These are phyloP conservation scores for Aplysina aerophoba DNA, from an alignment of 37 sponge, comb jelly and placozoan genomes.

Conservation along the genomic window DNA sequence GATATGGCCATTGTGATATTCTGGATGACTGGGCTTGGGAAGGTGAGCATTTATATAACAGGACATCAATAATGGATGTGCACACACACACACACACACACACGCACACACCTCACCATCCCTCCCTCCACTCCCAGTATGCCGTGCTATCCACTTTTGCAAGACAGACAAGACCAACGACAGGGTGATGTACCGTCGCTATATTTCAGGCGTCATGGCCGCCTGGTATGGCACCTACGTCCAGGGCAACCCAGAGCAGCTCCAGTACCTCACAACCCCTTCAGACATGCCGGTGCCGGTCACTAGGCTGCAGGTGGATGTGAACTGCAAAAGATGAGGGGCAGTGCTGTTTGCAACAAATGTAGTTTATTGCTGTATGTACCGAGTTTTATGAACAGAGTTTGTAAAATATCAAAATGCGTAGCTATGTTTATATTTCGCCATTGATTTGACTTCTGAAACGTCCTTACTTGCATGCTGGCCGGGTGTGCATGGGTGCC, in stretches of 20 bases:
- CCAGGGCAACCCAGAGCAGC: constrained; percentile 42
- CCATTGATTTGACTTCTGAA: too few relatives aligned
- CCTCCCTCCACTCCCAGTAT: constrained; percentile 24
- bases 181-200: constrained; percentile 41
- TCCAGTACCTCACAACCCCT: constrained; percentile 27
- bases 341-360: too few relatives aligned
- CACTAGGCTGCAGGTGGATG: constrained; percentile 23
- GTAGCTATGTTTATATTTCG: too few relatives aligned
- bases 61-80: neutral
- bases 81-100: constrained; percentile 3
- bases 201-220: constrained; percentile 50
- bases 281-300: constrained; percentile 46
- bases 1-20: constrained; percentile 69
- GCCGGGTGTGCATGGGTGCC: too few relatives aligned
- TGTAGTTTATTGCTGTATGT: too few relatives aligned
- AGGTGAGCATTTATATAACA: neutral
- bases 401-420: too few relatives aligned
- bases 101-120: constrained; percentile 1
- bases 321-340: constrained; percentile 31
- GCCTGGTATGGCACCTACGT: constrained; percentile 49
- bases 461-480: too few relatives aligned
- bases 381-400: too few relatives aligned
- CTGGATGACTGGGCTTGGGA: constrained; percentile 49
- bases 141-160: constrained; percentile 53
- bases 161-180: constrained; percentile 44